Conservation (phyloP, 1,140 invertebrate genomes). For the Bombus soroeensis region DNA sequence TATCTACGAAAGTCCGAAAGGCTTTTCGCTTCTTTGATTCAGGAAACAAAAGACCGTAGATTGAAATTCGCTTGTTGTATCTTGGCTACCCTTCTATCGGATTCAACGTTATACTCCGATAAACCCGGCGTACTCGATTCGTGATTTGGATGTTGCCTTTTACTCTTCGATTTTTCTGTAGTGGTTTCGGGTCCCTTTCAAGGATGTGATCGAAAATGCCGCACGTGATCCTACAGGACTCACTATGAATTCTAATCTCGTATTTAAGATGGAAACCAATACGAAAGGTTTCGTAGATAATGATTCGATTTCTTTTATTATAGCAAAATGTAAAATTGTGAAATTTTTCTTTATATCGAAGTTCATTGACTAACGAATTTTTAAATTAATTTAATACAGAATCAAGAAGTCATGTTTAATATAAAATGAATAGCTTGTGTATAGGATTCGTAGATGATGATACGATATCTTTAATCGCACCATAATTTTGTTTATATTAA, state of each 20-base stretch:
- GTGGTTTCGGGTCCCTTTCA: neutral
- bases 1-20: conserved; percentile 58
- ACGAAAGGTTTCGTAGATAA: neutral
- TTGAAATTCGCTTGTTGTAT: conserved; percentile 73
- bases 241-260: conserved; percentile 12
- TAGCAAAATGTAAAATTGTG: neutral
- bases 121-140: conserved; percentile 61
- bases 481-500: neutral
- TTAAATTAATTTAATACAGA: neutral
- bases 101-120: conserved; percentile 70
- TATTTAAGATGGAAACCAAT: neutral
- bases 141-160: conserved; percentile 57
- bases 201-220: neutral
- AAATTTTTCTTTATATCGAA: neutral
- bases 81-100: conserved; percentile 58
- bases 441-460: no score
- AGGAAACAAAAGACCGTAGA: conserved; percentile 68
- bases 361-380: neutral
- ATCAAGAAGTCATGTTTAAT: no score
- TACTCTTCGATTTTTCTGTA: conserved; percentile 42
- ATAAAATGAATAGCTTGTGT: no score
- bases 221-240: neutral
- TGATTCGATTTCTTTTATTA: neutral
- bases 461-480: neutral
- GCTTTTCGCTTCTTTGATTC: conserved; percentile 64